phyloP scores from a whole-genome alignment of 2,888 invertebrate genomes.

The Cabera pusaria region DNA sequence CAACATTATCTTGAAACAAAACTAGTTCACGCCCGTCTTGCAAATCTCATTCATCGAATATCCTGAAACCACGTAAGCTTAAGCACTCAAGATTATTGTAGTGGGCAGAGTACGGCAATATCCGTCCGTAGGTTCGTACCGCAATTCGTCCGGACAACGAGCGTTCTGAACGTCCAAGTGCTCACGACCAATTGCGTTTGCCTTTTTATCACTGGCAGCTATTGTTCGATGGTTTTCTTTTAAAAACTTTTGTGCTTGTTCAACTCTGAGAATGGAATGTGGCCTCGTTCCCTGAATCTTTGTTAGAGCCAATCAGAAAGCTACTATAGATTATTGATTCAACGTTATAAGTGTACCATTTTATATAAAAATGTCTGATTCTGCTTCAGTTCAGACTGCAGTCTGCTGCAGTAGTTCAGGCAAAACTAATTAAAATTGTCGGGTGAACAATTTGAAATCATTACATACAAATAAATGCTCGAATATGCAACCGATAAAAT shows the following conservation, averaged over 20 bases:
- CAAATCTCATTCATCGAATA: no score
- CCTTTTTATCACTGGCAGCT: constrained; percentile 46
- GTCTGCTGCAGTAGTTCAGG: no score
- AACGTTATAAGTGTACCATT: no score
- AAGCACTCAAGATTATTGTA: constrained; percentile 16
- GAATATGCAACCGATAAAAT: no score
- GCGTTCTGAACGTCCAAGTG: constrained; percentile 35
- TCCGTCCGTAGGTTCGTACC: constrained; percentile 38
- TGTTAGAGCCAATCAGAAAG: constrained; percentile 11
- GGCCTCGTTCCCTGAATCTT: constrained; percentile 7
- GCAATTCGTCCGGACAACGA: constrained; percentile 46
- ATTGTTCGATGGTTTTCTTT: constrained; percentile 45
- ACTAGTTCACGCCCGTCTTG: no score
- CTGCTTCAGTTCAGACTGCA: no score
- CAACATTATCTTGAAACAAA: no score
- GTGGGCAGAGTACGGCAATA: constrained; percentile 36
- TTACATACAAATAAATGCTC: no score
- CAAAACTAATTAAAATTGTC: no score
- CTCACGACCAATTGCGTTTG: constrained; percentile 51
- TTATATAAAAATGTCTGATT: no score
- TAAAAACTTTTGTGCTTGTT: constrained; percentile 39
- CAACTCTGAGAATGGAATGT: constrained; percentile 17
- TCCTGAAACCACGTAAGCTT: constrained; percentile 13
- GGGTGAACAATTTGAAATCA: no score
- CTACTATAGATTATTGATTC: no score